Conservation (phyloP, 2,113 vertebrate genomes). For the Platichthys flesus region DNA sequence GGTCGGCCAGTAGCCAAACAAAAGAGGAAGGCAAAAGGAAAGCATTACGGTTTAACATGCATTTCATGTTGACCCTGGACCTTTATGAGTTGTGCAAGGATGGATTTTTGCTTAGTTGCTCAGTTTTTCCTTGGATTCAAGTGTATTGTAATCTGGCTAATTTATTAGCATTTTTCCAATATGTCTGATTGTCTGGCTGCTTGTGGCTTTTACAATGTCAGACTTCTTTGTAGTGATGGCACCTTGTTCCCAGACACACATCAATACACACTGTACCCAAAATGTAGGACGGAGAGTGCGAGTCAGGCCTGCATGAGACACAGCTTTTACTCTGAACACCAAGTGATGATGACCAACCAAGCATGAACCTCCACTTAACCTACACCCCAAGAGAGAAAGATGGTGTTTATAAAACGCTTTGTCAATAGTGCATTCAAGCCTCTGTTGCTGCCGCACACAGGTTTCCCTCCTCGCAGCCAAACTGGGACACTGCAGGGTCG, state of each 20-base stretch:
- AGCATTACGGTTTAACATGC: too few species aligned
- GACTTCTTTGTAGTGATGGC: not conserved
- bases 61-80: too few species aligned
- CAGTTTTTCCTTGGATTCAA: not conserved
- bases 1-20: too few species aligned
- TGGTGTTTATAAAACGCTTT: constrained; percentile 14
- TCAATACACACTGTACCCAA: not conserved
- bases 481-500: constrained; percentile 22
- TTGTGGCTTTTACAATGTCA: not conserved
- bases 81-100: too few species aligned
- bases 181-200: not conserved
- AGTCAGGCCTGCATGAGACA: constrained; percentile 20
- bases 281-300: constrained; percentile 5
- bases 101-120: not conserved
- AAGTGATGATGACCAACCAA: constrained; percentile 50
- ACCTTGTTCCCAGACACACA: constrained; percentile 13
- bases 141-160: too few species aligned
- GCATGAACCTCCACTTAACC: constrained; percentile 60
- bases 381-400: constrained; percentile 1
- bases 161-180: not conserved
- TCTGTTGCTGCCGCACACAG: constrained; percentile 13
- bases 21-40: too few species aligned
- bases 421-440: constrained; percentile 34
- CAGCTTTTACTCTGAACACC: constrained; percentile 40
- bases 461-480: constrained; percentile 21